These are phyloP conservation scores for Pseudopipra pipra DNA, from an alignment of 2,113 vertebrate species.

Conservation along the genomic window DNA sequence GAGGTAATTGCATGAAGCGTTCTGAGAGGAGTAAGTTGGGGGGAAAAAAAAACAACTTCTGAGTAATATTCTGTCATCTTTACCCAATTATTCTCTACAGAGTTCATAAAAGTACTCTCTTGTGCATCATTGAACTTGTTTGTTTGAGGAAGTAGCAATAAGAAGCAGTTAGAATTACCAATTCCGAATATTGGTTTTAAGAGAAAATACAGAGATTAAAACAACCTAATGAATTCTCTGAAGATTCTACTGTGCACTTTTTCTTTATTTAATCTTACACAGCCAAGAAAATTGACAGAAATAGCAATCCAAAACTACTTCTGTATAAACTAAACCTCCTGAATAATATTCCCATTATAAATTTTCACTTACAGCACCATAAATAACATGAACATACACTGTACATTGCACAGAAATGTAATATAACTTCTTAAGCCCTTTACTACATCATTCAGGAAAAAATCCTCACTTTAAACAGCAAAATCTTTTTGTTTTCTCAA, in stretches of 20 bases:
- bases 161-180: background rate
- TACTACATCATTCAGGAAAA: background rate
- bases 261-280: background rate
- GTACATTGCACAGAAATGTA: background rate
- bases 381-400: background rate
- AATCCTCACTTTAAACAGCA: background rate
- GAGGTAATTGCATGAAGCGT: background rate
- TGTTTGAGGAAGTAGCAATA: background rate
- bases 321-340: background rate
- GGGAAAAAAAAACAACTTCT: background rate
- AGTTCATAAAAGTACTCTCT: background rate
- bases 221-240: background rate
- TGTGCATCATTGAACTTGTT: background rate
- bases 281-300: background rate
- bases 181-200: background rate
- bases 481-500: background rate
- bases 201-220: background rate
- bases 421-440: background rate
- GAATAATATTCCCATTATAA: background rate
- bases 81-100: background rate
- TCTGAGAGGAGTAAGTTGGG: background rate
- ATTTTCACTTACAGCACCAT: background rate
- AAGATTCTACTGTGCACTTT: background rate
- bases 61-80: background rate
- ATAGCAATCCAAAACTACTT: background rate